A percentile compares a stretch with the other conserved stretches of the same genome.
phyloP scores from a whole-genome alignment of 2,113 vertebrate genomes.

The Triplophysa siluroides region DNA sequence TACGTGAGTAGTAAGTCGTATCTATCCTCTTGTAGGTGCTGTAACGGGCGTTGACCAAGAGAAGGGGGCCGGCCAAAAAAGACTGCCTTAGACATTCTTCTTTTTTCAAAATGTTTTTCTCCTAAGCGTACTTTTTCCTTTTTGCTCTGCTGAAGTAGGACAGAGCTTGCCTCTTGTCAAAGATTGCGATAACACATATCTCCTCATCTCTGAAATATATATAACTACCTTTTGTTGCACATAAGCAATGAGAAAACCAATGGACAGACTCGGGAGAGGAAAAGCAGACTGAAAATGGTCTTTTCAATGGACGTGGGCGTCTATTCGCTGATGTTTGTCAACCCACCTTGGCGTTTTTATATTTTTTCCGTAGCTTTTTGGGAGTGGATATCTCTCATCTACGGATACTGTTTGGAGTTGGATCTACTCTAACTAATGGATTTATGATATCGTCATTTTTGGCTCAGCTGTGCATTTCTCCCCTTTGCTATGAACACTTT shows the following conservation, averaged over 20 bases:
- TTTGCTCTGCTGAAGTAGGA: constrained; percentile 57
- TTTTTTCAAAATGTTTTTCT: constrained; percentile 41
- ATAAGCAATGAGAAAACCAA: constrained; percentile 34
- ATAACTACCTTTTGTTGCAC: constrained; percentile 47
- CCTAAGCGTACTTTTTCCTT: constrained; percentile 11
- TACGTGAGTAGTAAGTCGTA: constrained; percentile 77
- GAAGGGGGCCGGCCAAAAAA: constrained; percentile 73
- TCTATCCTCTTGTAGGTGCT: constrained; percentile 80
- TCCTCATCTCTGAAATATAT: constrained; percentile 35
- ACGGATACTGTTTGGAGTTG: constrained; percentile 28
- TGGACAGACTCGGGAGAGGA: constrained; percentile 23
- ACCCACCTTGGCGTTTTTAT: constrained; percentile 3
- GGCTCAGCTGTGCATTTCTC: constrained; percentile 19
- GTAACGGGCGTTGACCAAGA: constrained; percentile 69
- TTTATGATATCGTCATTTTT: not conserved
- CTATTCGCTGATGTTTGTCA: constrained; percentile 36
- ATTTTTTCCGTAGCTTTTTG: constrained; percentile 42
- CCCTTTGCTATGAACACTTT: constrained; percentile 41
- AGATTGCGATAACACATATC: constrained; percentile 27
- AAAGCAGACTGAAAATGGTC: constrained; percentile 29
- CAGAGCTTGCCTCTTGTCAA: constrained; percentile 49
- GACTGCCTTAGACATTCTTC: constrained; percentile 73
- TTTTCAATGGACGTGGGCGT: not conserved
- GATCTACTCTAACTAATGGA: constrained; percentile 32
- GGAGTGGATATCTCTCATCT: constrained; percentile 11